Evolutionary conservation across 2,113 vertebrate species (phyloP).

Genomic region (Coptodon bakossiorum): DNA sequence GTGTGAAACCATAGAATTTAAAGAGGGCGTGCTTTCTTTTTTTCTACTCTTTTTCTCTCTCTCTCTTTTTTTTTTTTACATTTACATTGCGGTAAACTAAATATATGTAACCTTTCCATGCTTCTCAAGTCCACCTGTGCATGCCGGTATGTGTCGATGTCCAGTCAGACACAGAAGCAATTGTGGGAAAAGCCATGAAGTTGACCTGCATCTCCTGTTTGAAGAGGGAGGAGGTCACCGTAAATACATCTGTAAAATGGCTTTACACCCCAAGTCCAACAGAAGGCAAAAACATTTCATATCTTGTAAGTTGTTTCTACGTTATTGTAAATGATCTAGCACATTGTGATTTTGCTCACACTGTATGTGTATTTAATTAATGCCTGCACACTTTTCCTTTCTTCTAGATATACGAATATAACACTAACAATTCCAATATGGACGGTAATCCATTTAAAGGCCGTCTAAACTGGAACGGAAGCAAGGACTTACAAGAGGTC

Average conservation of each 20-base stretch:
- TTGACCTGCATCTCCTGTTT: constrained; percentile 91
- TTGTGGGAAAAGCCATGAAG: constrained; percentile 82
- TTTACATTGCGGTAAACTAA: background rate
- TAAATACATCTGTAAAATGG: constrained; percentile 84
- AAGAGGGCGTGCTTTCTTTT: background rate
- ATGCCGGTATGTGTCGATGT: constrained; percentile 88
- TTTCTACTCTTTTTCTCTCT: background rate
- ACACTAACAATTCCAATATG: background rate
- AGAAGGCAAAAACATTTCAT: background rate
- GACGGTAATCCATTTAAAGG: constrained; percentile 69
- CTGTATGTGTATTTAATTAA: background rate
- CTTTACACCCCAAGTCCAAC: constrained; percentile 69
- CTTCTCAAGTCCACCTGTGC: constrained; percentile 72
- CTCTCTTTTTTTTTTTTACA: background rate
- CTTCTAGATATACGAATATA: constrained; percentile 79
- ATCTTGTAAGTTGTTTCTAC: constrained; percentile 66
- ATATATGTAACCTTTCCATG: background rate
- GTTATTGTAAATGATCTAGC: background rate
- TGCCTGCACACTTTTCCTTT: background rate
- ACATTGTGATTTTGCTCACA: background rate
- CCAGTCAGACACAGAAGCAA: constrained; percentile 82
- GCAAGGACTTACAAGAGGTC: constrained; percentile 90
- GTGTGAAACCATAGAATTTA: background rate
- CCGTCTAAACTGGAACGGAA: constrained; percentile 85
- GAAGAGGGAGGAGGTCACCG: constrained; percentile 87